Conservation (phyloP, 1,140 invertebrate species). For the Drosophila elegans region DNA sequence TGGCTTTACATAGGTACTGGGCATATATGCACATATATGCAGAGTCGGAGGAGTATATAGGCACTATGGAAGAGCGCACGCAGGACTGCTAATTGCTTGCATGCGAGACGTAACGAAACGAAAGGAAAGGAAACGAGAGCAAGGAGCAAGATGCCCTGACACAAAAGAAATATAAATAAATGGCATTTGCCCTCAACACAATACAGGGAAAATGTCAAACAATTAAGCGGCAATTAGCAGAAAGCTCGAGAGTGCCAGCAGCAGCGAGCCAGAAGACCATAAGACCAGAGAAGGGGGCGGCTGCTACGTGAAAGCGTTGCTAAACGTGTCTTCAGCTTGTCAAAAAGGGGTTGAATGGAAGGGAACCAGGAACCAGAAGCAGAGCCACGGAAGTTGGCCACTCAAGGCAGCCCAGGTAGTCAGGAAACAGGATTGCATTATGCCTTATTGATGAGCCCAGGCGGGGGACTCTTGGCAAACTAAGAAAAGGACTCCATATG, state of each 20-base stretch:
- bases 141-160: conserved; percentile 20
- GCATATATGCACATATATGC: not conserved
- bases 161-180: conserved; percentile 63
- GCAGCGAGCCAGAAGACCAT: conserved; percentile 17
- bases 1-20: conserved; percentile 37
- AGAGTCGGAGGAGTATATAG: not conserved
- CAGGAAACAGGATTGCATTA: conserved; percentile 48
- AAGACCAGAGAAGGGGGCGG: not conserved
- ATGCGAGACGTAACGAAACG: conserved; percentile 18
- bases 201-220: conserved; percentile 70
- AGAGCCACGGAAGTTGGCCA: conserved; percentile 8
- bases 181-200: conserved; percentile 48
- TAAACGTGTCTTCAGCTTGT: conserved; percentile 74
- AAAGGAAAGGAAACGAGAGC: conserved; percentile 7
- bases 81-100: conserved; percentile 44
- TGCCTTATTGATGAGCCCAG: conserved; percentile 65
- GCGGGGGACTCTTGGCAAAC: not conserved
- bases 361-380: not conserved
- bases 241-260: conserved; percentile 44
- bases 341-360: conserved; percentile 27
- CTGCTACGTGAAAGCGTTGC: conserved; percentile 63
- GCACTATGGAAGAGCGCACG: conserved; percentile 7
- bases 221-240: conserved; percentile 76
- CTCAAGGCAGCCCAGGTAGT: conserved; percentile 27
- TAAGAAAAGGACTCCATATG: conserved; percentile 1